Conservation (phyloP, 64 coral and sea anemone species). For the Montipora sp. region DNA sequence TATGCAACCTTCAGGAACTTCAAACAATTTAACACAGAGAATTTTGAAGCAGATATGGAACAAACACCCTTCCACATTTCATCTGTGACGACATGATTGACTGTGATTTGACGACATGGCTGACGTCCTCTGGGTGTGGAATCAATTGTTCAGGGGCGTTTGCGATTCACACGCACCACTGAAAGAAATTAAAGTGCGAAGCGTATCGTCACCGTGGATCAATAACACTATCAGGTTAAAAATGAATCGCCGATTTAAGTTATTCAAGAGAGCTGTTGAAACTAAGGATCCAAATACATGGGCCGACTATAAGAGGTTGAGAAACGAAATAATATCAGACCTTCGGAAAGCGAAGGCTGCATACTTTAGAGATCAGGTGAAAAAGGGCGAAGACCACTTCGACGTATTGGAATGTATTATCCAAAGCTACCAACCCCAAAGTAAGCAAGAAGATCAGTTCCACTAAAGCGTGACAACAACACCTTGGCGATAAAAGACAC, state of each 20-base stretch:
- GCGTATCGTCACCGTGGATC: no score
- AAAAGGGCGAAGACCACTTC: neutral
- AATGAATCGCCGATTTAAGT: neutral
- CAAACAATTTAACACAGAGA: neutral
- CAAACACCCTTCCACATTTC: neutral
- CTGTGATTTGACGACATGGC: neutral
- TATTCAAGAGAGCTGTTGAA: neutral
- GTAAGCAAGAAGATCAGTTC: neutral
- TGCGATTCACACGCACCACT: no score
- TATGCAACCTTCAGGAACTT: neutral
- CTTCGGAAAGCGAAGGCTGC: neutral
- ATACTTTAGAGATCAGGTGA: neutral
- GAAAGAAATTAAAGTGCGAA: no score
- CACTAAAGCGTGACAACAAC: neutral
- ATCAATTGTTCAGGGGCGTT: neutral
- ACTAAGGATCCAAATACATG: neutral
- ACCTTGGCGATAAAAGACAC: no score
- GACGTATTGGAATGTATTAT: neutral
- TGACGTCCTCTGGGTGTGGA: neutral
- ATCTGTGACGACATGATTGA: no score
- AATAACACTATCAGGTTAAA: neutral
- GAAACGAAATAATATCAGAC: neutral
- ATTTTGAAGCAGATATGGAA: neutral
- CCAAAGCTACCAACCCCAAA: neutral
- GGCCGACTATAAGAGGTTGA: neutral